A percentile compares a stretch with the other conserved stretches of the same genome.
These are phyloP conservation scores for Etheostoma cragini DNA, from an alignment of 2,113 vertebrate genomes.

Conservation along the genomic window DNA sequence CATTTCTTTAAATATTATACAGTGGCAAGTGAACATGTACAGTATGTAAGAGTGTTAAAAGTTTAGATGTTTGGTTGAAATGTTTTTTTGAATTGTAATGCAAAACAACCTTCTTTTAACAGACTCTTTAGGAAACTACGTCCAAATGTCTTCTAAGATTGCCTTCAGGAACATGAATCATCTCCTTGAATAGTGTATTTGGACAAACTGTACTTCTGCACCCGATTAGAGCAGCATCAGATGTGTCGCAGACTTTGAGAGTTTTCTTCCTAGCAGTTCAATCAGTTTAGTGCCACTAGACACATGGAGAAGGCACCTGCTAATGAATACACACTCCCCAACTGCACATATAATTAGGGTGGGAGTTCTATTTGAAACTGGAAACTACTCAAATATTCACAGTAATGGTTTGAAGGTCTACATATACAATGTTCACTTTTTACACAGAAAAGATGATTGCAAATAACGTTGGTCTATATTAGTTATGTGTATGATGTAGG, in stretches of 20 bases:
- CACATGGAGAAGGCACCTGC: conserved; percentile 57
- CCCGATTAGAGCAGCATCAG: conserved; percentile 3
- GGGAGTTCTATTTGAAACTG: conserved; percentile 51
- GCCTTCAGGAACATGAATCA: conserved; percentile 38
- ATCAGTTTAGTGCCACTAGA: conserved; percentile 51
- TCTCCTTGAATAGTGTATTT: conserved; percentile 19
- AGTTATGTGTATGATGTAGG: neutral
- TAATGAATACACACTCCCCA: conserved; percentile 66
- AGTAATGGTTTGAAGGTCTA: conserved; percentile 26
- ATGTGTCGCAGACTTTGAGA: conserved; percentile 42
- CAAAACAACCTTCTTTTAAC: neutral
- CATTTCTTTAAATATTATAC: neutral
- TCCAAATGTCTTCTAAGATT: neutral
- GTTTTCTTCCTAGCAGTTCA: conserved; percentile 36
- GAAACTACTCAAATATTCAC: conserved; percentile 51
- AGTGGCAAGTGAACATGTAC: neutral
- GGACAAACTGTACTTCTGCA: conserved; percentile 12
- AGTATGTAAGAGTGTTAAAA: neutral
- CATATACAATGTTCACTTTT: neutral
- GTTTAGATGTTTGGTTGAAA: neutral
- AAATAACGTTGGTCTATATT: neutral
- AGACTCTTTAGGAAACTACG: conserved; percentile 3
- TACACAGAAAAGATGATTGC: conserved; percentile 9
- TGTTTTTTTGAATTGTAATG: neutral
- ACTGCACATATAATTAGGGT: conserved; percentile 58